Conservation (phyloP, 2,797 vertebrate genomes). For the Pangasius djambal region DNA sequence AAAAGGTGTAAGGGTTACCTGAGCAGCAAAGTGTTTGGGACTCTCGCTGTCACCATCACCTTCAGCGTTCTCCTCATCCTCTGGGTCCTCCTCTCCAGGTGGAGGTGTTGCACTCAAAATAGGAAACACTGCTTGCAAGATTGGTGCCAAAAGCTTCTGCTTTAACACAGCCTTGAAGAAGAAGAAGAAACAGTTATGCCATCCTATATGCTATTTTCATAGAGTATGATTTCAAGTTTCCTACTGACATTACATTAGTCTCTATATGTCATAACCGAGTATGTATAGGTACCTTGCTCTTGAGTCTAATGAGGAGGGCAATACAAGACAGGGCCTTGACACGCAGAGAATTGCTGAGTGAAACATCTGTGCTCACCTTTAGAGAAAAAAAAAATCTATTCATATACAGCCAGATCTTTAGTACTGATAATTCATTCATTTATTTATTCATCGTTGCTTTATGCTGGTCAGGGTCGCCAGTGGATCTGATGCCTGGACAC, state of each 20-base stretch:
- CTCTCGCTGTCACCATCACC: slow-evolving; percentile 72
- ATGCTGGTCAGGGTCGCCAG: not conserved
- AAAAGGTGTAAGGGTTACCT: slow-evolving; percentile 61
- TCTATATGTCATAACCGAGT: not conserved
- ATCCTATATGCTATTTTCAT: not conserved
- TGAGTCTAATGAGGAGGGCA: slow-evolving; percentile 84
- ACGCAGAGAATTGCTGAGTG: slow-evolving; percentile 77
- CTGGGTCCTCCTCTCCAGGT: slow-evolving; percentile 83
- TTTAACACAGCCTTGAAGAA: slow-evolving; percentile 80
- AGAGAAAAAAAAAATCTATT: slow-evolving; percentile 19
- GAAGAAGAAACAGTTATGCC: not conserved
- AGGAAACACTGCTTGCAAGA: slow-evolving; percentile 84
- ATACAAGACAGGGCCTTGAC: slow-evolving; percentile 86
- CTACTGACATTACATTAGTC: not conserved
- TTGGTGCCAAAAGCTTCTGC: slow-evolving; percentile 81
- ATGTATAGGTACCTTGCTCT: slow-evolving; percentile 80
- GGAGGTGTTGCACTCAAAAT: slow-evolving; percentile 82
- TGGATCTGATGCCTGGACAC: not conserved
- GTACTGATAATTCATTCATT: not conserved
- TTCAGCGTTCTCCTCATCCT: slow-evolving; percentile 80
- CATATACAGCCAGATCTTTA: not conserved
- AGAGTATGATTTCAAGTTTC: not conserved
- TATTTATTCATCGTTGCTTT: not conserved
- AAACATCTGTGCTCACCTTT: slow-evolving; percentile 80
- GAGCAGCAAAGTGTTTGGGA: slow-evolving; percentile 78